Percentiles rank a stretch among this genome's conserved stretches.
These are phyloP conservation scores for Cataglyphis rosenhaueri DNA, from an alignment of 2,888 invertebrate genomes.

Conservation along the genomic window DNA sequence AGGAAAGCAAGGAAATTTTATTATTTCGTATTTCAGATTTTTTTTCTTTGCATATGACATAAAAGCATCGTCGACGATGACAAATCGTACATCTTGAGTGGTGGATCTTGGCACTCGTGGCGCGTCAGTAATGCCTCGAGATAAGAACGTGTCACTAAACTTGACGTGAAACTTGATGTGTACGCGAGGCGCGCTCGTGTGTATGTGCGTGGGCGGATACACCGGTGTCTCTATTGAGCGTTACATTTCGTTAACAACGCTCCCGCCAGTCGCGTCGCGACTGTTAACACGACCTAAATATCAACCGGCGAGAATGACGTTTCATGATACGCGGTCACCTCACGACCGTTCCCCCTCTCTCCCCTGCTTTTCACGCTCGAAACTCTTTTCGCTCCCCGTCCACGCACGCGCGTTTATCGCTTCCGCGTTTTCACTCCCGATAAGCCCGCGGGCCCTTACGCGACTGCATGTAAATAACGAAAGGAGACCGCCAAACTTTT, in stretches of 20 bases:
- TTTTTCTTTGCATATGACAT: slow-evolving; percentile 16
- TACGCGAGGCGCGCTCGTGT: slow-evolving; percentile 59
- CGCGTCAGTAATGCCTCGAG: slow-evolving; percentile 41
- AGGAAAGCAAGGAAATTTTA: neutral
- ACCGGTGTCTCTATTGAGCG: slow-evolving; percentile 77
- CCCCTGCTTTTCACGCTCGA: slow-evolving; percentile 38
- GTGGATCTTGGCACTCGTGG: slow-evolving; percentile 46
- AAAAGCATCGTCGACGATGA: neutral
- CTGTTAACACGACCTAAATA: slow-evolving; percentile 80
- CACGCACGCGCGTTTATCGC: slow-evolving; percentile 18
- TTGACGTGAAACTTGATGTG: slow-evolving; percentile 75
- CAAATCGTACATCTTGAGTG: slow-evolving; percentile 48
- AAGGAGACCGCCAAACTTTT: neutral
- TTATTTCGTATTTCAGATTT: slow-evolving; percentile 27
- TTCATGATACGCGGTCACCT: slow-evolving; percentile 40
- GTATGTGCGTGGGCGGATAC: slow-evolving; percentile 72
- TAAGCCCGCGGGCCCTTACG: slow-evolving; percentile 7
- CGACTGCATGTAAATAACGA: slow-evolving; percentile 3
- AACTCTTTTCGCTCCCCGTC: neutral
- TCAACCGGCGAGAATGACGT: slow-evolving; percentile 48
- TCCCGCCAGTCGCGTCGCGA: slow-evolving; percentile 71
- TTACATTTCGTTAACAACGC: slow-evolving; percentile 78
- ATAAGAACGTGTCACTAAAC: slow-evolving; percentile 76
- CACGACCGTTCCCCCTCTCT: slow-evolving; percentile 18
- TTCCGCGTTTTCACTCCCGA: slow-evolving; percentile 33